phyloP scores from a whole-genome alignment of 1,140 invertebrate species.

The Physella acuta region DNA sequence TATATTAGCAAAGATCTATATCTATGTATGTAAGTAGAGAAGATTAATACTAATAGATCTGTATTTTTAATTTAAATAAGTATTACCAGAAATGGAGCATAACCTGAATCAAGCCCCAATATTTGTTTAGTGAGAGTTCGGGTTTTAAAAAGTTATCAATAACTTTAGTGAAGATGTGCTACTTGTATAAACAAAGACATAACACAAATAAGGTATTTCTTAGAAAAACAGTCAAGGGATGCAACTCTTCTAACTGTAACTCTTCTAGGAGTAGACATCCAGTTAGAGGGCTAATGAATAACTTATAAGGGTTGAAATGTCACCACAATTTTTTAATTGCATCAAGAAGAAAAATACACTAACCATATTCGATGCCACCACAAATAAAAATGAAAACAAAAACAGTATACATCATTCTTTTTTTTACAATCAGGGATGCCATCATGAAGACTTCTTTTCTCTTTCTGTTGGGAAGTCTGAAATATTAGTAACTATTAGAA shows the following conservation, averaged over 20 bases:
- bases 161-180: too few species aligned
- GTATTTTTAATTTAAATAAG: not conserved
- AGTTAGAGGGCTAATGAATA: not conserved
- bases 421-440: conserved; percentile 29
- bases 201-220: not conserved
- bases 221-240: not conserved
- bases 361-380: conserved; percentile 47
- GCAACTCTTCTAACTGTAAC: not conserved
- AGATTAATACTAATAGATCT: not conserved
- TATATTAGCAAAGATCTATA: not conserved
- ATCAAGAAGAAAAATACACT: not conserved
- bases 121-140: too few species aligned
- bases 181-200: not conserved
- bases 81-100: not conserved
- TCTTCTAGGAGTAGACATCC: not conserved
- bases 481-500: too few species aligned
- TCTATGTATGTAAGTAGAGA: not conserved
- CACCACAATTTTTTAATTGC: not conserved
- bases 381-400: conserved; percentile 39
- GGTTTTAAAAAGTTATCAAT: too few species aligned
- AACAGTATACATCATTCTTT: conserved; percentile 34
- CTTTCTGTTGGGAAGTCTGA: too few species aligned
- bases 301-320: not conserved
- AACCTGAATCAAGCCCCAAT: too few species aligned
- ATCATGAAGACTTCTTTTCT: too few species aligned